Evolutionary conservation across 2,113 vertebrate genomes (phyloP).

Genomic region (Eidolon helvum): DNA sequence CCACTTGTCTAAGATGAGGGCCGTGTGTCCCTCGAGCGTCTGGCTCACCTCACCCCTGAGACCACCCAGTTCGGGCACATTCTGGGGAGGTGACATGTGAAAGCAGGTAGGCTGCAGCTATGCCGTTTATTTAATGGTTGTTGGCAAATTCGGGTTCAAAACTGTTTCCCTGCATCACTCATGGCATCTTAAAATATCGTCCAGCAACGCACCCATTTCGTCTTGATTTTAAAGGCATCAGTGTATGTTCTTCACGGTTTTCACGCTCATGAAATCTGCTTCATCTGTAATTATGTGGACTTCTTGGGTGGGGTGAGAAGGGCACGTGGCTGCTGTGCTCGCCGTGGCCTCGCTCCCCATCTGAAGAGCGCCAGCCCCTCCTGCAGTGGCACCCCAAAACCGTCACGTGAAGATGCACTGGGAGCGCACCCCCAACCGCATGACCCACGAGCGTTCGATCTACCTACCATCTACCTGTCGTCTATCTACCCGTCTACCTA

Average conservation of each 20-base stretch:
- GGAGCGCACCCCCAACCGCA: accelerated
- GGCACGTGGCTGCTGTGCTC: neutral
- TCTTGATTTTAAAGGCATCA: neutral
- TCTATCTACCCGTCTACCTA: accelerated
- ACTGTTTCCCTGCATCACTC: neutral
- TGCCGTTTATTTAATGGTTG: neutral
- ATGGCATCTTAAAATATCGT: neutral
- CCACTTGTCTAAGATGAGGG: neutral
- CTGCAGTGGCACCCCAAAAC: neutral
- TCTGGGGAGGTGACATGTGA: neutral
- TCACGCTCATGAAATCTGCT: neutral
- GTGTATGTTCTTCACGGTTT: neutral
- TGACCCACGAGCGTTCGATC: accelerated
- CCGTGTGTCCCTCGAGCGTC: too few relatives aligned
- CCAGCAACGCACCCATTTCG: neutral
- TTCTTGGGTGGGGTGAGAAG: neutral
- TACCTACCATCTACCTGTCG: neutral
- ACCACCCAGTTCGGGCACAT: neutral
- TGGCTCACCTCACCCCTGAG: neutral
- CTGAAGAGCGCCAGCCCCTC: neutral
- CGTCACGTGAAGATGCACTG: neutral
- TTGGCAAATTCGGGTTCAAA: neutral
- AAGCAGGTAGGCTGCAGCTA: neutral
- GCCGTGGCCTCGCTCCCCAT: neutral
- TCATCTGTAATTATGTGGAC: neutral